phyloP scores from a whole-genome alignment of 2,113 vertebrate genomes.

The Eolophus roseicapilla region DNA sequence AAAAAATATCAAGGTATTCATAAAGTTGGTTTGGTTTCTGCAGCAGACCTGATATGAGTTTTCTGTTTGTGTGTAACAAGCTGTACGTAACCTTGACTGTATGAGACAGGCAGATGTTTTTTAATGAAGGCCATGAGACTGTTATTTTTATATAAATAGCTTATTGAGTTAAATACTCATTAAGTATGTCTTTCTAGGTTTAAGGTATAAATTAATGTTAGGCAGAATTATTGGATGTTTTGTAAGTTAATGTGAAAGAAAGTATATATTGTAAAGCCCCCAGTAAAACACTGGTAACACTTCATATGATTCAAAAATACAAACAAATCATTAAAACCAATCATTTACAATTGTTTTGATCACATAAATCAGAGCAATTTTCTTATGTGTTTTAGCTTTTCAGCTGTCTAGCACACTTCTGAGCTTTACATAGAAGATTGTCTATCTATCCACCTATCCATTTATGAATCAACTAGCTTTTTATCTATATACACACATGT shows the following conservation, averaged over 20 bases:
- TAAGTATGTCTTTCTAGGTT: neutral
- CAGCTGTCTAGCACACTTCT: neutral
- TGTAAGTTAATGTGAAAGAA: neutral
- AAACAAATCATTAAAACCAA: neutral
- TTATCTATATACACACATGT: too few species aligned
- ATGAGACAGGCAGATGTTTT: constrained; percentile 29
- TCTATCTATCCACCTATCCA: neutral
- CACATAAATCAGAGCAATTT: neutral
- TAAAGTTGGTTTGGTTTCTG: neutral
- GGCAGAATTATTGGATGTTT: neutral
- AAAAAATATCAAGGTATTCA: neutral
- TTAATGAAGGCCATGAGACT: neutral
- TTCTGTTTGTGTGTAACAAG: neutral
- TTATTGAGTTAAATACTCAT: neutral
- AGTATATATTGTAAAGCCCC: rapidly evolving
- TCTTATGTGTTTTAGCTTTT: neutral
- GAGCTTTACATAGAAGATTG: neutral
- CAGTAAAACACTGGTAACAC: neutral
- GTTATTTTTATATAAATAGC: neutral
- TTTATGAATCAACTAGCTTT: neutral
- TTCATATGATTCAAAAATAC: neutral
- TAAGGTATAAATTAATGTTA: neutral
- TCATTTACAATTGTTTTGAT: neutral
- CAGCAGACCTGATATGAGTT: neutral
- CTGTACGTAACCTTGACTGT: neutral